A percentile compares a stretch with the other conserved stretches of the same genome.
Evolutionary conservation across 2,113 vertebrate genomes (phyloP).

Genomic region (Rhineura floridana): DNA sequence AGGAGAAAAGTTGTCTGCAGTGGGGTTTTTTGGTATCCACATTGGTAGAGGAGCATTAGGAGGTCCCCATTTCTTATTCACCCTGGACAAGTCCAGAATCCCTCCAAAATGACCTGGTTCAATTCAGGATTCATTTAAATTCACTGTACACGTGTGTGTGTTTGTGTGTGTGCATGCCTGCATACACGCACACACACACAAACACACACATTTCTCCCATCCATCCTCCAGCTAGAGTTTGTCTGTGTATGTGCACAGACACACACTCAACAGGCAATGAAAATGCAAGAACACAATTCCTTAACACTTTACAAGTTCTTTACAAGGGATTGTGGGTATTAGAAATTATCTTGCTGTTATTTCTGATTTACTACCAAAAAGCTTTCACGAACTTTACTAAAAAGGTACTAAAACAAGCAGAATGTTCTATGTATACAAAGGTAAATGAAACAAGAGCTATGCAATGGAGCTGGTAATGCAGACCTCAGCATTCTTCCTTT

Average conservation of each 20-base stretch:
- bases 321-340: not conserved
- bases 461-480: not conserved
- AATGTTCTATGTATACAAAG: not conserved
- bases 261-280: not conserved
- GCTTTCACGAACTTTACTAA: constrained; percentile 22
- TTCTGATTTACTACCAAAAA: constrained; percentile 24
- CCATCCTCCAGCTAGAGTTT: not conserved
- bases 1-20: too few relatives aligned
- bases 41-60: too few relatives aligned
- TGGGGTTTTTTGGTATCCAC: too few relatives aligned
- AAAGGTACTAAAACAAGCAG: constrained; percentile 27
- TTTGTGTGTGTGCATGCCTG: not conserved
- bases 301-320: too few relatives aligned
- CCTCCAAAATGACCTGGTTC: too few relatives aligned
- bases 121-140: too few relatives aligned
- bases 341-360: constrained; percentile 3
- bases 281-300: too few relatives aligned
- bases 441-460: constrained; percentile 16
- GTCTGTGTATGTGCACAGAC: not conserved
- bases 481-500: constrained; percentile 19
- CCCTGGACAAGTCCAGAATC: too few relatives aligned
- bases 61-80: too few relatives aligned
- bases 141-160: too few relatives aligned
- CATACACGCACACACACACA: too few relatives aligned
- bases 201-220: not conserved